phyloP scores from a whole-genome alignment of 2,797 vertebrate species.

The Esox masquinongy region DNA sequence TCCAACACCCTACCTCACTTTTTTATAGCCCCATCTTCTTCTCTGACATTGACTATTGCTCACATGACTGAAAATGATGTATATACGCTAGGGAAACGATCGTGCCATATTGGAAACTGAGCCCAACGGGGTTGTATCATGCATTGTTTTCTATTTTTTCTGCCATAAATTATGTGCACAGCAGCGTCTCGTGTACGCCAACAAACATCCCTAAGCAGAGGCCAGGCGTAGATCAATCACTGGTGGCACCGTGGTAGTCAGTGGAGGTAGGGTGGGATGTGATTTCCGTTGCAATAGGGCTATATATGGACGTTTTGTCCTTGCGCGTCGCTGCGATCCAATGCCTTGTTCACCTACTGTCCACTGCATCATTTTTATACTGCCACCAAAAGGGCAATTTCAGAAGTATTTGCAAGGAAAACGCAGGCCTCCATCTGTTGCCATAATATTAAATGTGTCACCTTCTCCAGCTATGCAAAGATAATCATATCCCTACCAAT shows the following conservation, averaged over 20 bases:
- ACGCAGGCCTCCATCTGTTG: slow-evolving; percentile 98
- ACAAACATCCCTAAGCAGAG: slow-evolving; percentile 86
- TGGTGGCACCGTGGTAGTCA: slow-evolving; percentile 74
- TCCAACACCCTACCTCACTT: slow-evolving; percentile 65
- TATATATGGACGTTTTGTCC: slow-evolving; percentile 89
- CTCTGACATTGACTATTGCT: slow-evolving; percentile 83
- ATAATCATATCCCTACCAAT: slow-evolving; percentile 99
- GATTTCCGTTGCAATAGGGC: slow-evolving; percentile 76
- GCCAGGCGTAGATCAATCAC: slow-evolving; percentile 86
- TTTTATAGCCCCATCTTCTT: slow-evolving; percentile 71
- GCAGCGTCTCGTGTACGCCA: slow-evolving; percentile 83
- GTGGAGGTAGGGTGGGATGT: slow-evolving; percentile 79
- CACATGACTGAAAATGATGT: slow-evolving; percentile 86
- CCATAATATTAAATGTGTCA: slow-evolving; percentile 97
- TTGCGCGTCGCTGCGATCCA: slow-evolving; percentile 76
- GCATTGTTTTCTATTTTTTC: slow-evolving; percentile 58
- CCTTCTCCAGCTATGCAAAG: slow-evolving; percentile 89
- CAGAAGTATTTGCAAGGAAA: slow-evolving; percentile 92
- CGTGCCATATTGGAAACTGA: slow-evolving; percentile 82
- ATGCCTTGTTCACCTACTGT: slow-evolving; percentile 82
- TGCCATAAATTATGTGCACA: slow-evolving; percentile 88
- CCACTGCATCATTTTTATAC: slow-evolving; percentile 98
- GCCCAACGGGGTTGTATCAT: slow-evolving; percentile 62
- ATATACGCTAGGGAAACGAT: slow-evolving; percentile 82
- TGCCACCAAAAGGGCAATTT: slow-evolving; percentile 98